Evolutionary conservation across 1,140 invertebrate genomes (phyloP), one percentile per base, ranked within the genome.

Genomic region (Leptinotarsa undecemlineata): DNA sequence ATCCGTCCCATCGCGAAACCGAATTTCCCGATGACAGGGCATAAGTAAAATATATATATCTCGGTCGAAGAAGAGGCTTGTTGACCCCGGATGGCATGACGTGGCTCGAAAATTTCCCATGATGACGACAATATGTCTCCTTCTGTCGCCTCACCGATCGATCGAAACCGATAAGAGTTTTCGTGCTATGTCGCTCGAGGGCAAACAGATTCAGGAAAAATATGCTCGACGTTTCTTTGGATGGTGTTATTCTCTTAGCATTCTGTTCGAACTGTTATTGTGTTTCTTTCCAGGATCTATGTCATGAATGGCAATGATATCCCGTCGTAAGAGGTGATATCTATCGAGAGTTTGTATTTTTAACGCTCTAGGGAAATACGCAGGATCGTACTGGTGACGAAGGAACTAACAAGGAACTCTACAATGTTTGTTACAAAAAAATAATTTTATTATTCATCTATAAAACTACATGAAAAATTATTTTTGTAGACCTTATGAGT

Each of bases 101-200:
- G 51, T 57, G 51, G 51, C n/a, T 57, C 51, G 51, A 57, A 57
- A 57, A 57, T 57, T 57, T 57, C 51, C 51, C 51, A 57, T 57
- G 51, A 57, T 57, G 17, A 57, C 51, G 14, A 19, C 51, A 57
- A 57, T 57, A 57, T 57, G 51, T 57, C 51, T 57, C 51, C n/a
- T 57, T 57, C 15, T 57, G 51, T 57, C 51, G 51, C 51, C 51
- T 19, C 15, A 15, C 0, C 51, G 17, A 57, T 57, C 51, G 51
- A 57, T 57, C 51, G n/a, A 57, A 57, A 57, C 51, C 51, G 51
- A 57, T 57, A 57, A 57, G 51, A 57, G 33, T 42, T 57, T 57
- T 57, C 51, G n/a, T 17, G 51, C 51, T 57, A 6, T 57, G n/a
- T 57, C 13, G 17, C 51, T 57, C 4, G 51, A 15, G 3, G 51